A percentile compares a stretch with the other conserved stretches of the same genome.
Conservation (phyloP, 2,113 vertebrate species). For the Salvelinus sp. region DNA sequence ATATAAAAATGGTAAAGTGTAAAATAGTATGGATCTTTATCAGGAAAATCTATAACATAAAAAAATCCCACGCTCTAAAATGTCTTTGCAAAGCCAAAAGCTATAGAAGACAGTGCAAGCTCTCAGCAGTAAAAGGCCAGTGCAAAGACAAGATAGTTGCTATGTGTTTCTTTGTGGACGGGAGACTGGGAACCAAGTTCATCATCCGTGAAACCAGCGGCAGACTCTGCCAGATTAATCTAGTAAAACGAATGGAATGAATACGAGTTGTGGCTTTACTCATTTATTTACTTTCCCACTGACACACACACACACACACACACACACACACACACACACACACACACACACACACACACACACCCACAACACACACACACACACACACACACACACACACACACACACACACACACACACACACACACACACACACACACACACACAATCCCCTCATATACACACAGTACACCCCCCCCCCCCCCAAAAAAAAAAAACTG, state of each 20-base stretch:
- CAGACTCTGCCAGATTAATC: conserved; percentile 80
- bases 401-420: neutral
- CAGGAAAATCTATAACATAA: neutral
- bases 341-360: conserved; percentile 3
- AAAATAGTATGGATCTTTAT: conserved; percentile 20
- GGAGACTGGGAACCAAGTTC: conserved; percentile 29
- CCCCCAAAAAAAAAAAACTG: conserved; percentile 46
- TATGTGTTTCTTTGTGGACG: conserved; percentile 34
- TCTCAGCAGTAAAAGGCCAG: conserved; percentile 59
- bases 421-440: neutral
- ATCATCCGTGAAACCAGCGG: conserved; percentile 54
- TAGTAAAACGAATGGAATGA: conserved; percentile 89
- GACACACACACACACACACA: conserved; percentile 34
- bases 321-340: conserved; percentile 3
- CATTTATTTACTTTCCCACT: conserved; percentile 67
- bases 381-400: neutral
- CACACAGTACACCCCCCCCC: neutral
- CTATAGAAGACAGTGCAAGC: conserved; percentile 55
- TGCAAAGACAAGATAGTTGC: conserved; percentile 54
- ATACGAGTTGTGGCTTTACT: conserved; percentile 77
- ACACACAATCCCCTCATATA: neutral
- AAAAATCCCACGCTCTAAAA: conserved; percentile 28
- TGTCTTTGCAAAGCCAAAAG: conserved; percentile 41
- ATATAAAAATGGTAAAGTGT: too few relatives aligned
- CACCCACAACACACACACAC: neutral